phyloP scores from a whole-genome alignment of 2,113 vertebrate genomes.

The Glaucidium brasilianum region DNA sequence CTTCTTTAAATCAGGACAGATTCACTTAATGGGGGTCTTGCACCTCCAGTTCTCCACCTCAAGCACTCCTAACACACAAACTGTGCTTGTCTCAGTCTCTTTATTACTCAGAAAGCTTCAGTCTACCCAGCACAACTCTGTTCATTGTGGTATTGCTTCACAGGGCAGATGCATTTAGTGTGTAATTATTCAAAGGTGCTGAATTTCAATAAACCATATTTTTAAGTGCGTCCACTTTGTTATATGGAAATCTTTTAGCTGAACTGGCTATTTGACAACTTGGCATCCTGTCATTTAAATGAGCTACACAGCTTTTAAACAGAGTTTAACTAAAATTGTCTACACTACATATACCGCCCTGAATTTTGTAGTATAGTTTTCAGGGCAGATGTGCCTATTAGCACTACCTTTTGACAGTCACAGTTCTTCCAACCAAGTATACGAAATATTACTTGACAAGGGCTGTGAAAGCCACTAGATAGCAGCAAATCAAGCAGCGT shows the following conservation, averaged over 20 bases:
- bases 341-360: not conserved
- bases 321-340: conserved; percentile 16
- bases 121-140: not conserved
- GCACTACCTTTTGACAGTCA: not conserved
- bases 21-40: accelerated
- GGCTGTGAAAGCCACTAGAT: not conserved
- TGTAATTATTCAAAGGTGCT: not conserved
- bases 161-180: not conserved
- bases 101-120: not conserved
- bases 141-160: not conserved
- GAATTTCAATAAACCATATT: not conserved
- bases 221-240: not conserved
- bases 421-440: not conserved
- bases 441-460: not conserved
- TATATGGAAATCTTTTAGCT: not conserved
- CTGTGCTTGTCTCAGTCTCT: not conserved
- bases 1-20: not conserved
- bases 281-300: not conserved
- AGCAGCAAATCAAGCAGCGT: not conserved
- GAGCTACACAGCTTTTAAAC: not conserved
- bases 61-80: not conserved
- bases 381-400: not conserved
- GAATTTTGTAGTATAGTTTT: not conserved
- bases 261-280: not conserved
- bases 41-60: not conserved